Evolutionary conservation across 1,140 invertebrate species (phyloP), one percentile per base, ranked within the genome.

Genomic region (Thaumatotibia leucotreta): DNA sequence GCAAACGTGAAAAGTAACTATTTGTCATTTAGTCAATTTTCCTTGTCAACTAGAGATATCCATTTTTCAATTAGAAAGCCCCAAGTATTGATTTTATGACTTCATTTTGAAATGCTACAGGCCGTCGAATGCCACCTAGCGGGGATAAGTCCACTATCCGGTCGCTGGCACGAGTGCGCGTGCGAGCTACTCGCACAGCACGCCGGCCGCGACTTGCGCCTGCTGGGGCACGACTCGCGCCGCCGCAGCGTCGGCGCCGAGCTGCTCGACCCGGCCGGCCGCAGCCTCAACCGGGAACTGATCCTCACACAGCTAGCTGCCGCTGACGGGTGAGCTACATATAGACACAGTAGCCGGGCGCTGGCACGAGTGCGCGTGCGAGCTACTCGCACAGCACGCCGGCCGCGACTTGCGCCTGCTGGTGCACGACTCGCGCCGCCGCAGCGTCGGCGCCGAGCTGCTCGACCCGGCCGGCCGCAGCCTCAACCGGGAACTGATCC

Each of bases 131-230:
- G 86, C 64, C 80, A 91, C 63, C 67, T 91, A 14, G 80, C 80
- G 52, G 82, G 92, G 1, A 91, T 94, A 1, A 71, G 74, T 31
- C 91, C 92, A 0, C 74, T 76, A 1, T 68, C 65, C 1, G 77
- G 74, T 6, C 67, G 79, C 2, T 91, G 89, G 89, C 76, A 84
- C 23, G 73, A 8, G 17, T 45, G 14, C 14, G 17, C 39, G 6
- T 1, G 39, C 39, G 39, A 45, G 39, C 5, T 45, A 0, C 17
- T 45, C 1, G 39, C 39, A 0, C 39, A 45, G 39, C 39, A 17
- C 39, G 17, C 39, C 14, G 39, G 39, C 14, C 14, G 39, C 14
- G 17, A 20, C 0, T 6, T 45, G 17, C 39, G 17, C 6, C 39
- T 45, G 39, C 1, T 45, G 5, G 39, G 14, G 39, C 39, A 20